Percentiles rank a stretch among this genome's conserved stretches.
Evolutionary conservation across 2,113 vertebrate genomes (phyloP).

Genomic region (Melanerpes aurifrons): DNA sequence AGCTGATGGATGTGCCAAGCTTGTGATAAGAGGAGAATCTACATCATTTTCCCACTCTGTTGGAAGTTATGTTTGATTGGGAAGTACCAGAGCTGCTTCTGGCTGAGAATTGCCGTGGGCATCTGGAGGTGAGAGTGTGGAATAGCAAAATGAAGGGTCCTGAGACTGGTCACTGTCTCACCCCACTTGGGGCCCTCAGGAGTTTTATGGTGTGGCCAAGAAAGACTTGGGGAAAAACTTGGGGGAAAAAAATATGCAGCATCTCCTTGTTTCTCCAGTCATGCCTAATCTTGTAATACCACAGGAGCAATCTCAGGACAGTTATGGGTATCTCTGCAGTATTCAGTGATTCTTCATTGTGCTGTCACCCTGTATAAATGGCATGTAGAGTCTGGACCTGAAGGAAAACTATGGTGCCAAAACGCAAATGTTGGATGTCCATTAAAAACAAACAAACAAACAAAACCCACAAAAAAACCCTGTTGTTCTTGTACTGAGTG

Average conservation of each 20-base stretch:
- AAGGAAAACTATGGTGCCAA: background rate
- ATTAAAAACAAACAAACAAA: background rate
- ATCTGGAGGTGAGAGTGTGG: background rate
- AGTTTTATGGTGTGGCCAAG: background rate
- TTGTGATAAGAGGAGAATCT: background rate
- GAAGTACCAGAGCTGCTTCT: background rate
- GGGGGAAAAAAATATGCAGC: background rate
- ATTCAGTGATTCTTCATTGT: background rate
- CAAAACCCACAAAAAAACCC: no score
- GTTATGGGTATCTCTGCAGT: background rate
- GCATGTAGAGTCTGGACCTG: background rate
- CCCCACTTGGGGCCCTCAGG: background rate
- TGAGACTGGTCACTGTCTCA: background rate
- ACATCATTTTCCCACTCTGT: background rate
- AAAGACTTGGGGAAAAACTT: background rate
- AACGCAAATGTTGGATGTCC: background rate
- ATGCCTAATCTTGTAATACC: background rate
- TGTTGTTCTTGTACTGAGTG: background rate
- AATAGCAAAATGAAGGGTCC: background rate
- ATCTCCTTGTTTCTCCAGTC: background rate
- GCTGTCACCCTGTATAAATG: background rate
- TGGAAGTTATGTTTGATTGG: background rate
- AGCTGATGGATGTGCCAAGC: background rate
- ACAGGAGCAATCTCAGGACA: background rate
- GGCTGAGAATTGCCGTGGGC: background rate